Base-by-base conservation (phyloP, 2,797 vertebrate species). In the Ceyx erithaca region DNA sequence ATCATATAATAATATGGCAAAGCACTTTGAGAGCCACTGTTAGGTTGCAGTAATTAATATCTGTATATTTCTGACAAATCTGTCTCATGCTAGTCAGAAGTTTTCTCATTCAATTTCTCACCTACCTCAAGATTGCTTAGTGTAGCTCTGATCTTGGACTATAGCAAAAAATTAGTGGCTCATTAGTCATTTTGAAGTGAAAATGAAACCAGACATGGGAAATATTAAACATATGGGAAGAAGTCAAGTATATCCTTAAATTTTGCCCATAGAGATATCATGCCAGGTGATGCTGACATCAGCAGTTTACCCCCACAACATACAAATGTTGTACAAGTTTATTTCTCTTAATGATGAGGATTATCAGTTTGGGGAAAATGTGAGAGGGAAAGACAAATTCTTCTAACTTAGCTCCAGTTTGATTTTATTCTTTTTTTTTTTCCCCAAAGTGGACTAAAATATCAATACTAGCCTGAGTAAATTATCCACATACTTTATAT, bases 281-380 rank as follows among this genome's bases (percentile, higher is more conserved):
- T 31, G 40, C 31, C 31, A 83, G 40, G 20, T 2, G 5, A 21
- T 45, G 73, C 70, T 91, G 59, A 64, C 48, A 67, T 70, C 51
- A 78, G 82, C 59, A 61, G 10, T 80, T 85, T 89, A 10, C 28
- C 43, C 85, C 9, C 17, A 8, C 30, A 48, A 9, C 2, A 2
- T 18, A 18, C 1, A 0, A 37, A 22, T 23, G 33, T 28, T 71
- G 15, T 18, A 14, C 0, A 10, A 17, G 18, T n/a, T 85, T 7
- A 1, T 62, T 80, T 79, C 19, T 7, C 2, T 86, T 86, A 68
- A 66, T 45, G 82, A 69, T 59, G 37, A 59, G 17, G 40, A 41
- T 49, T 58, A 84, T 68, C 67, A 35, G 14, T 66, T 31, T 64
- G 18, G 28, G 28, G 45, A 12, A 68, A 85, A 78, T 20, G 3